A percentile compares a stretch with the other conserved stretches of the same genome.
Conservation (phyloP, 2,797 vertebrate genomes). For the Lepilemur septentrionalis region DNA sequence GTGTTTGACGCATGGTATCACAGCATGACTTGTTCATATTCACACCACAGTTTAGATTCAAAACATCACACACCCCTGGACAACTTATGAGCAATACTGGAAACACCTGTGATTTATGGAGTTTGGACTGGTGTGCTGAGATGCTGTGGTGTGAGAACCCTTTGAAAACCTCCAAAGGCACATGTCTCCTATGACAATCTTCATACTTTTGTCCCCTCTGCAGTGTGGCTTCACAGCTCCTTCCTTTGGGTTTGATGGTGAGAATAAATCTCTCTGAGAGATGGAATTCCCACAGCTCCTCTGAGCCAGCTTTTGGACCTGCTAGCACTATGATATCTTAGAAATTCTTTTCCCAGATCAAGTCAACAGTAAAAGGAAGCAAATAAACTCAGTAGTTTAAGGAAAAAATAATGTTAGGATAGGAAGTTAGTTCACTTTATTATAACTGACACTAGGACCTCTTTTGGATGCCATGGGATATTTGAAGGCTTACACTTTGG, state of each 20-base stretch:
- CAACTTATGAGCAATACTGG: not conserved
- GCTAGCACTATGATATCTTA: no score
- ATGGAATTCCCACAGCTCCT: not conserved
- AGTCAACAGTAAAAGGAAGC: not conserved
- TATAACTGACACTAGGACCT: not conserved
- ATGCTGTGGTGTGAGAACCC: not conserved
- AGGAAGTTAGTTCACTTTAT: not conserved
- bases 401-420: not conserved
- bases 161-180: not conserved
- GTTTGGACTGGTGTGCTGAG: not conserved
- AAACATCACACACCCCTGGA: not conserved
- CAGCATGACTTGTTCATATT: not conserved
- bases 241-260: not conserved
- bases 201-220: not conserved
- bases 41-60: not conserved
- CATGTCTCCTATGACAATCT: not conserved
- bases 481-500: not conserved
- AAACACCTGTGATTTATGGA: not conserved
- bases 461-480: no score
- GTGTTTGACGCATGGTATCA: not conserved
- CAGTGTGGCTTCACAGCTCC: no score
- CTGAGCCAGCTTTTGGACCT: not conserved
- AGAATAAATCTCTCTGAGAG: not conserved
- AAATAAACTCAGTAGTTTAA: not conserved
- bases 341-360: not conserved